A percentile compares a stretch with the other conserved stretches of the same genome.
These are phyloP conservation scores for Acridotheres tristis DNA, from an alignment of 2,797 vertebrate species.

Conservation along the genomic window DNA sequence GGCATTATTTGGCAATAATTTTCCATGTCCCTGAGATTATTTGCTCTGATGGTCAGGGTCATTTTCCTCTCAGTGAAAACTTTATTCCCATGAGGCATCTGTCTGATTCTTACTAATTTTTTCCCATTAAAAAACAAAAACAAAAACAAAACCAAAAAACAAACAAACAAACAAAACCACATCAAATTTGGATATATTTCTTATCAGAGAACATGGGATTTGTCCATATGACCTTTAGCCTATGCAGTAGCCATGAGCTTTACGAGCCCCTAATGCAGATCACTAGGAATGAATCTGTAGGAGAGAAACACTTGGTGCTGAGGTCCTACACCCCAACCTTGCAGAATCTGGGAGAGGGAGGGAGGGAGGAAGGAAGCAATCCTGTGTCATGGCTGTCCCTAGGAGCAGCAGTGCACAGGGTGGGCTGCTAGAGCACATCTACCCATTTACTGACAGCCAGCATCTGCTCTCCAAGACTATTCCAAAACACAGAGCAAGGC, in stretches of 20 bases:
- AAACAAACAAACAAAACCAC: neutral
- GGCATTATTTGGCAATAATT: neutral
- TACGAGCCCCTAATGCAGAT: neutral
- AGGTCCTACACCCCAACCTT: neutral
- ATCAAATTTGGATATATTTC: neutral
- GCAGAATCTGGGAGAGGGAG: neutral
- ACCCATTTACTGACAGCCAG: neutral
- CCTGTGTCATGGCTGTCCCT: neutral
- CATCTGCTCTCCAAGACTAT: neutral
- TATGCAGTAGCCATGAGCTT: neutral
- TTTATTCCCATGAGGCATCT: neutral
- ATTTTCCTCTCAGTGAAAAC: conserved; percentile 25
- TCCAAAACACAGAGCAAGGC: neutral
- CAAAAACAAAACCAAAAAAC: neutral
- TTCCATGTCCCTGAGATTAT: neutral
- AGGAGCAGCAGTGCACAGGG: neutral
- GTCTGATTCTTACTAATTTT: neutral
- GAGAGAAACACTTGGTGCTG: neutral
- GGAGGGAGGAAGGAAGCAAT: neutral
- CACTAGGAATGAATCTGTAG: neutral
- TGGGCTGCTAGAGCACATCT: neutral
- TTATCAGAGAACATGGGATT: neutral
- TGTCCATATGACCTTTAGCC: neutral
- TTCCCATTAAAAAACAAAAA: neutral
- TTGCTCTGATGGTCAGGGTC: conserved; percentile 13